phyloP scores from a whole-genome alignment of 2,113 vertebrate species.

The Microtus montanus region DNA sequence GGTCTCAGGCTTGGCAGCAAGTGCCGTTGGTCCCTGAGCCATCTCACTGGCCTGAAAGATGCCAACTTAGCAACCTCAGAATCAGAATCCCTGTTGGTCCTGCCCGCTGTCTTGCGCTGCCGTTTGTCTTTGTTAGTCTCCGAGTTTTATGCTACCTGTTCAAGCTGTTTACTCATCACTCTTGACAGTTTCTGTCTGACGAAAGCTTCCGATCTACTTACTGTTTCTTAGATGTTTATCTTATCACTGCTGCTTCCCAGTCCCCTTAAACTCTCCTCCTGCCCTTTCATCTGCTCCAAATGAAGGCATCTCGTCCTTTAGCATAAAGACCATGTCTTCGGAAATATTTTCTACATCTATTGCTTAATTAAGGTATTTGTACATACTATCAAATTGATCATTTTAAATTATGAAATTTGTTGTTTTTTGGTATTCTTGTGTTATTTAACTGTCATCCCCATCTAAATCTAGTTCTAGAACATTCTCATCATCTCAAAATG shows the following conservation, averaged over 20 bases:
- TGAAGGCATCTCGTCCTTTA: not conserved
- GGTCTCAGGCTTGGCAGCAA: not conserved
- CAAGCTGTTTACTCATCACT: not conserved
- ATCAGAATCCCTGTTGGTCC: not conserved
- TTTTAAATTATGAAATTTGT: not conserved
- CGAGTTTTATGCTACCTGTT: not conserved
- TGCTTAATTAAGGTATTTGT: not conserved
- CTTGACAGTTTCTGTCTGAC: not conserved
- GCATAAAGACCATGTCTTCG: not conserved
- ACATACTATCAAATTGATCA: not conserved
- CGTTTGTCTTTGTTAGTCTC: not conserved
- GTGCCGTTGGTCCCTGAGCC: not conserved
- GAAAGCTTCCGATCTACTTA: not conserved
- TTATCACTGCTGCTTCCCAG: not conserved
- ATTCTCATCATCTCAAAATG: not conserved
- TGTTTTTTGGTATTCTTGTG: not conserved
- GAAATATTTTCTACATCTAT: not conserved
- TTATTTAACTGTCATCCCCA: not conserved
- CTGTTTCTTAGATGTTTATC: not conserved
- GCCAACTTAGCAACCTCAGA: too few species aligned
- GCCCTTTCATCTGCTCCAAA: not conserved
- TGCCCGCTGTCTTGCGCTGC: not conserved
- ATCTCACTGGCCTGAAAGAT: not conserved
- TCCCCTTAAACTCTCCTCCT: not conserved
- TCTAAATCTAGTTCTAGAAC: not conserved